These are phyloP conservation scores for Apomyelois bistriatella DNA, from an alignment of 2,888 invertebrate genomes.

Conservation along the genomic window DNA sequence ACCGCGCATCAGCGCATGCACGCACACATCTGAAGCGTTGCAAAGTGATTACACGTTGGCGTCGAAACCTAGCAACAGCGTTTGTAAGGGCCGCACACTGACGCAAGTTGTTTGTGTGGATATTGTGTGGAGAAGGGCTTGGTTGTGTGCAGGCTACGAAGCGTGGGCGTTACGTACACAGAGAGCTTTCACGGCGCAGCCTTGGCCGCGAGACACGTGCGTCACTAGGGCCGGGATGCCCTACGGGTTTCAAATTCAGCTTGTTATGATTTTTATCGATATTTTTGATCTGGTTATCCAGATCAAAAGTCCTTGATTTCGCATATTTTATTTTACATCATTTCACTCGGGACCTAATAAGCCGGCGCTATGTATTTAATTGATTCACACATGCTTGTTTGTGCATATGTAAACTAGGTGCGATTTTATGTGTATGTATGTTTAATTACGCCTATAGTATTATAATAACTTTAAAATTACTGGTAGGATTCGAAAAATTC, in stretches of 20 bases:
- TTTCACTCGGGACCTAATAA: no score
- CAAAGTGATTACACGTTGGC: conserved; percentile 11
- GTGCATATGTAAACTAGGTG: no score
- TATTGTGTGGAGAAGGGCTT: conserved; percentile 26
- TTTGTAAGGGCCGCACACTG: conserved; percentile 21
- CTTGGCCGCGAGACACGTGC: conserved; percentile 79
- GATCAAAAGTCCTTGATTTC: no score
- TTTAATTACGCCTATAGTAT: no score
- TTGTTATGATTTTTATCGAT: background rate
- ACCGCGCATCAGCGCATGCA: conserved; percentile 32
- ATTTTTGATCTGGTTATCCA: background rate
- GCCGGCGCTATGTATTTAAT: no score
- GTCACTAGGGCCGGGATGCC: conserved; percentile 55
- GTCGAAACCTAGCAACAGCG: conserved; percentile 23
- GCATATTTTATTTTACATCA: no score
- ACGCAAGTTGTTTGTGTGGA: background rate
- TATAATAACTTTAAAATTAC: no score
- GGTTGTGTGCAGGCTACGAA: conserved; percentile 28
- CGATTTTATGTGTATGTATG: no score
- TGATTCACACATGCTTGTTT: no score
- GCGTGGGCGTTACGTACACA: conserved; percentile 60
- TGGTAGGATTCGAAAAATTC: no score
- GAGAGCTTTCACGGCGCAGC: conserved; percentile 75
- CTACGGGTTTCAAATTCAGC: conserved; percentile 23
- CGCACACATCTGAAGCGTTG: conserved; percentile 32